Conservation (phyloP, 1,140 invertebrate species). For the Myzus persicae region DNA sequence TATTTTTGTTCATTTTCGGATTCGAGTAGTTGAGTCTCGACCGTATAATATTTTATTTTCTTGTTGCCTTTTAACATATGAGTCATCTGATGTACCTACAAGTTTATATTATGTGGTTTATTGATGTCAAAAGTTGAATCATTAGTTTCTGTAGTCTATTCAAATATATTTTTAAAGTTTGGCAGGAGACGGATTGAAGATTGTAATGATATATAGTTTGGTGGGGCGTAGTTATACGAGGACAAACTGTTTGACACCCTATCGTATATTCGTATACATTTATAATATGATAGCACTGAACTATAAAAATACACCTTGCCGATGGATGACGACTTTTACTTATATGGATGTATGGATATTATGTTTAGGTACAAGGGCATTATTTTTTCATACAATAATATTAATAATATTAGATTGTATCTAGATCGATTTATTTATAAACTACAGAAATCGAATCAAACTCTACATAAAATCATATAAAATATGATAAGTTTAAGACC, state of each 20-base stretch:
- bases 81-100: not conserved
- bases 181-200: not conserved
- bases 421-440: not conserved
- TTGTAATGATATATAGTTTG: not conserved
- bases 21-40: too few relatives aligned
- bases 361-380: not conserved
- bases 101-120: not conserved
- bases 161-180: not conserved
- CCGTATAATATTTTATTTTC: not conserved
- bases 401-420: not conserved
- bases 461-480: not conserved
- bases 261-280: not conserved
- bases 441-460: not conserved
- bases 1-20: too few relatives aligned
- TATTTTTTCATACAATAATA: not conserved
- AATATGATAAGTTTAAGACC: not conserved
- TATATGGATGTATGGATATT: not conserved
- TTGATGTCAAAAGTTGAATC: not conserved
- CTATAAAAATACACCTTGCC: not conserved
- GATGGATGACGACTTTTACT: not conserved
- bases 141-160: not conserved
- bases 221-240: not conserved
- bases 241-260: not conserved
- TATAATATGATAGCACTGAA: not conserved
- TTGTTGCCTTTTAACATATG: too few relatives aligned